A percentile compares a stretch with the other conserved stretches of the same genome.
These are phyloP conservation scores for Ivindomyrus marchei DNA, from an alignment of 2,113 vertebrate species.

Conservation along the genomic window DNA sequence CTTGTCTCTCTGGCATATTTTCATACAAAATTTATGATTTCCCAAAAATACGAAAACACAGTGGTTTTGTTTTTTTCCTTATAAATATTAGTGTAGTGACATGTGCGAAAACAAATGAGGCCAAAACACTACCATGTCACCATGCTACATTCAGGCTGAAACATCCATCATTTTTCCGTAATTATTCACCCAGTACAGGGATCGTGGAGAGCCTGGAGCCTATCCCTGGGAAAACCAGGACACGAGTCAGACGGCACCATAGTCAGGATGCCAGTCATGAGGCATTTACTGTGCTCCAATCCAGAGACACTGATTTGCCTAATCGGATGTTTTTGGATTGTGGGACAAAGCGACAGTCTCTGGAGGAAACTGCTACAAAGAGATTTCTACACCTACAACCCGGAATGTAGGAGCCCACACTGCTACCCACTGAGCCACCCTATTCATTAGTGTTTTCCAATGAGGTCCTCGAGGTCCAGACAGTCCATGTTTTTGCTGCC, in stretches of 20 bases:
- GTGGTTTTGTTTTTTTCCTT: not conserved
- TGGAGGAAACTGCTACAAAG: not conserved
- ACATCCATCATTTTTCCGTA: not conserved
- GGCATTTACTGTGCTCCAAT: not conserved
- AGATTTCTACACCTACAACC: not conserved
- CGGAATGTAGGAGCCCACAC: not conserved
- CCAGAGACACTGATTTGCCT: not conserved
- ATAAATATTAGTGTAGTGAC: not conserved
- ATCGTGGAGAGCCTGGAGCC: not conserved
- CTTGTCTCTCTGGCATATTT: not conserved
- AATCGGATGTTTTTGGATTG: not conserved
- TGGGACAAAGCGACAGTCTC: not conserved
- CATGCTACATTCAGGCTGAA: not conserved
- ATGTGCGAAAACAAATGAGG: not conserved
- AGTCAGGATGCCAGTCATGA: not conserved
- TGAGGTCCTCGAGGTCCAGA: not conserved
- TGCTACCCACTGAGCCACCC: not conserved
- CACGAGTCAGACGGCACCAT: not conserved
- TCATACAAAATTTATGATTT: not conserved
- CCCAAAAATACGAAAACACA: not conserved
- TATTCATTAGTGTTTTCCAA: not conserved
- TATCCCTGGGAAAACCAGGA: not conserved
- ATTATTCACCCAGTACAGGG: not conserved
- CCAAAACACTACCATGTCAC: not conserved
- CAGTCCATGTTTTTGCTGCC: not conserved